These are phyloP conservation scores for Arctocebus calabarensis DNA, from an alignment of 2,797 vertebrate genomes.

Conservation along the genomic window DNA sequence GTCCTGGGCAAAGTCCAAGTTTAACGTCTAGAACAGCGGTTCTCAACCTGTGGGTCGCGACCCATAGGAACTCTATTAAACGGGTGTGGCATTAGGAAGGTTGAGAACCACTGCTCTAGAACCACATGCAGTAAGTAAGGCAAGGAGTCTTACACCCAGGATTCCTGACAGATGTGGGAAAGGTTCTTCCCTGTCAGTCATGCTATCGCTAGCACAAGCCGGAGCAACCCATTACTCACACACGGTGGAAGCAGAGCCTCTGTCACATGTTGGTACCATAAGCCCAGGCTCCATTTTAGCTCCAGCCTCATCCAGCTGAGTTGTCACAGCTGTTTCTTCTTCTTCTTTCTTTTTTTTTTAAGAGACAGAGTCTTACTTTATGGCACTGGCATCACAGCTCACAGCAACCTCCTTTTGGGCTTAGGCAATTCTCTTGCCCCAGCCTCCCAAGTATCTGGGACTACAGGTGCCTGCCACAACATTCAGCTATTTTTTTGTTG, in stretches of 20 bases:
- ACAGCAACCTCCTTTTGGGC: no score
- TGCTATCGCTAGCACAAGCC: accelerated
- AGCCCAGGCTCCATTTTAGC: not conserved
- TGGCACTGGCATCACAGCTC: no score
- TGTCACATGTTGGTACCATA: not conserved
- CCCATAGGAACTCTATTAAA: no score
- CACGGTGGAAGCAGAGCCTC: no score
- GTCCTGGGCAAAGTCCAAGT: not conserved
- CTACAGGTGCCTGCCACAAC: no score
- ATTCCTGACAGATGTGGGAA: not conserved
- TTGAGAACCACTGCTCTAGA: not conserved
- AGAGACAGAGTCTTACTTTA: no score
- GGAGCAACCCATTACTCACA: not conserved
- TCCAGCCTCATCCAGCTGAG: not conserved
- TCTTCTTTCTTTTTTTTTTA: not conserved
- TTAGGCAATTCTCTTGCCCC: no score
- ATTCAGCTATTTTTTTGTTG: no score
- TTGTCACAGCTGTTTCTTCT: not conserved
- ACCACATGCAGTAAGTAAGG: not conserved
- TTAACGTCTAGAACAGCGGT: not conserved
- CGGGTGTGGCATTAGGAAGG: no score
- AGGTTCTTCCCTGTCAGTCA: accelerated
- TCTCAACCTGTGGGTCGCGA: no score
- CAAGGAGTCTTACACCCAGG: not conserved
- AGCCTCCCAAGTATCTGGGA: no score